phyloP scores from a whole-genome alignment of 1,140 invertebrate genomes.

The Drosophila mojavensis region DNA sequence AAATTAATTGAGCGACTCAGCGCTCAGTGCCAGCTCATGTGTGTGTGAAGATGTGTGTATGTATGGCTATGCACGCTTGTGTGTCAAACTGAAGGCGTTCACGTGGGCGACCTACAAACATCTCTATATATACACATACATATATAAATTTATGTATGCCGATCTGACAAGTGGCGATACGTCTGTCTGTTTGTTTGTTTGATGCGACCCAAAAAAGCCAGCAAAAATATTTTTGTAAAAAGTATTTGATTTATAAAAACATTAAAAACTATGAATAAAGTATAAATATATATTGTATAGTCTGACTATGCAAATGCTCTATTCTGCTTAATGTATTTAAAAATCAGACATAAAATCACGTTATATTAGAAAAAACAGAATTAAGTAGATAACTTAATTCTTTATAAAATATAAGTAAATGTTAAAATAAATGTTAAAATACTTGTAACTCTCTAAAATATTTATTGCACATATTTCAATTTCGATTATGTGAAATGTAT shows the following conservation, averaged over 20 bases:
- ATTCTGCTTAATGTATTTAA: no score
- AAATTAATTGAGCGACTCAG: constrained; percentile 77
- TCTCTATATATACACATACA: constrained; percentile 29
- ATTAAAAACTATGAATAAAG: background rate
- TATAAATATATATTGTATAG: background rate
- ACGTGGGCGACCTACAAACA: constrained; percentile 67
- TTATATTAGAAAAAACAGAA: no score
- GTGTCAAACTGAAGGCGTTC: constrained; percentile 72
- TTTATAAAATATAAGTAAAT: background rate
- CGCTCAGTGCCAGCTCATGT: constrained; percentile 53
- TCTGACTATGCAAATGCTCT: background rate
- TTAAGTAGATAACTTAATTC: background rate
- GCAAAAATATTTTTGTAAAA: constrained; percentile 64
- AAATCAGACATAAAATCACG: no score
- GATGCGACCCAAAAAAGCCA: constrained; percentile 18
- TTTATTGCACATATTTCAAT: no score
- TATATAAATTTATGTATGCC: constrained; percentile 17
- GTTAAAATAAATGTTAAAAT: no score
- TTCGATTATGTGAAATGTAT: no score
- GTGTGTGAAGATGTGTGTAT: constrained; percentile 7
- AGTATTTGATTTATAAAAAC: constrained; percentile 61
- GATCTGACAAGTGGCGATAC: constrained; percentile 39
- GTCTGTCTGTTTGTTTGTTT: constrained; percentile 35
- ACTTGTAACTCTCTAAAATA: no score
- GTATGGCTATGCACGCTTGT: constrained; percentile 13